phyloP scores from a whole-genome alignment of 2,888 invertebrate genomes.

The Synanthedon andrenaeformis region DNA sequence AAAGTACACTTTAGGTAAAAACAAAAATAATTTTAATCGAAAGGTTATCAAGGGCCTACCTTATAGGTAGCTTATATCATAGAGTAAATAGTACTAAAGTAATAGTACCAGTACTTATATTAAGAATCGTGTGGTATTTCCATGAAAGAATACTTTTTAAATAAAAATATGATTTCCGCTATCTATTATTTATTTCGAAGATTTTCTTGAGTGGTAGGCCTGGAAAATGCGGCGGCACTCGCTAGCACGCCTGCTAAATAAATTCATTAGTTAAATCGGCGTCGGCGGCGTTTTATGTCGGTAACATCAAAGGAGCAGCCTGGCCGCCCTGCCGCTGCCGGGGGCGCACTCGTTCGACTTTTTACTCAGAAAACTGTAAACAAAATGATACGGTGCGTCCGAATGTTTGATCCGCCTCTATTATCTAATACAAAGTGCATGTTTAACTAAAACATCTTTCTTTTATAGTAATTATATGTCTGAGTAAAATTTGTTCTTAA shows the following conservation, averaged over 20 bases:
- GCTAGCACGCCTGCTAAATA: constrained; percentile 65
- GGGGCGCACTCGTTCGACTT: constrained; percentile 60
- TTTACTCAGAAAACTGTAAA: constrained; percentile 70
- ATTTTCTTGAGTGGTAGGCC: not conserved
- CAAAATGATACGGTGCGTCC: constrained; percentile 66
- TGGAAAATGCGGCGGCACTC: constrained; percentile 7
- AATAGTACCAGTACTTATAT: too few relatives aligned
- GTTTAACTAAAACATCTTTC: constrained; percentile 51
- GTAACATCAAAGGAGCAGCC: constrained; percentile 60
- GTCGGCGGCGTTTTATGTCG: constrained; percentile 70
- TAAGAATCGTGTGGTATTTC: too few relatives aligned
- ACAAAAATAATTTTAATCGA: too few relatives aligned
- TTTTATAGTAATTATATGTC: constrained; percentile 48
- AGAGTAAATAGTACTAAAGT: too few relatives aligned
- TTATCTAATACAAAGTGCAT: constrained; percentile 58
- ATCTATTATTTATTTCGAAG: not conserved
- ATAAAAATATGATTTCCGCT: too few relatives aligned
- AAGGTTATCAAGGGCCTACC: too few relatives aligned
- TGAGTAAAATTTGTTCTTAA: constrained; percentile 31
- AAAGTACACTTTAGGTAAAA: too few relatives aligned
- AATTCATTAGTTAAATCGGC: constrained; percentile 72
- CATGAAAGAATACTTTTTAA: too few relatives aligned
- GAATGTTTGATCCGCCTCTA: constrained; percentile 69
- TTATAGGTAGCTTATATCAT: too few relatives aligned
- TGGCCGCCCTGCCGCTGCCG: constrained; percentile 49